Evolutionary conservation across 2,888 invertebrate species (phyloP).

Genomic region (Axea sp.): DNA sequence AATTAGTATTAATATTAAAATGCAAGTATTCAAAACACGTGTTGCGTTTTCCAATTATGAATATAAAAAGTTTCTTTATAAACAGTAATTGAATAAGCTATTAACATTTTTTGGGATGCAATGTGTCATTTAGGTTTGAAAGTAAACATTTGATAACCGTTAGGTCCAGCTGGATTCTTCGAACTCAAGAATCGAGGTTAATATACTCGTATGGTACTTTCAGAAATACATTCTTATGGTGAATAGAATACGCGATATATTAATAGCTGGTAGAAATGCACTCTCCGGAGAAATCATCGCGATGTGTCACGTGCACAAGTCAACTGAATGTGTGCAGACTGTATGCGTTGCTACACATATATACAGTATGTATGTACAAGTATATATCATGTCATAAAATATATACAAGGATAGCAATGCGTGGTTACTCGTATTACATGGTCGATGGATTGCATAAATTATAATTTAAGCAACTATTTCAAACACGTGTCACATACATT

Average conservation of each 20-base stretch:
- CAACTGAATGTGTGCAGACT: neutral
- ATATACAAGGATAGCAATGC: neutral
- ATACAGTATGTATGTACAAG: neutral
- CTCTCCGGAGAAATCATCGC: constrained; percentile 5
- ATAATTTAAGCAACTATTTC: constrained; percentile 14
- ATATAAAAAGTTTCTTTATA: too few relatives aligned
- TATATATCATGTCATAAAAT: neutral
- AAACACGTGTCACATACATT: constrained; percentile 11
- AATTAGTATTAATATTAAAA: too few relatives aligned
- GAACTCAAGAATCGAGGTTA: constrained; percentile 25
- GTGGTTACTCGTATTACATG: constrained; percentile 2
- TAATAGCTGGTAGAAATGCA: constrained; percentile 24
- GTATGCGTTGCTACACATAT: neutral
- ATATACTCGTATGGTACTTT: constrained; percentile 20
- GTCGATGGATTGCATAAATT: constrained; percentile 27
- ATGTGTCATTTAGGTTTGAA: neutral
- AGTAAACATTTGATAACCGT: constrained; percentile 4
- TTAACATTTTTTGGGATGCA: too few relatives aligned
- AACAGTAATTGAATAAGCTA: too few relatives aligned
- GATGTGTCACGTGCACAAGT: constrained; percentile 12
- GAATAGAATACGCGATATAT: constrained; percentile 18
- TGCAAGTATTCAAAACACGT: too few relatives aligned
- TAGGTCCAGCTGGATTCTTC: constrained; percentile 5
- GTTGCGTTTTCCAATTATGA: too few relatives aligned
- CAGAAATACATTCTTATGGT: constrained; percentile 20